phyloP scores from a whole-genome alignment of 1,140 invertebrate genomes.

The Nymphalis io region DNA sequence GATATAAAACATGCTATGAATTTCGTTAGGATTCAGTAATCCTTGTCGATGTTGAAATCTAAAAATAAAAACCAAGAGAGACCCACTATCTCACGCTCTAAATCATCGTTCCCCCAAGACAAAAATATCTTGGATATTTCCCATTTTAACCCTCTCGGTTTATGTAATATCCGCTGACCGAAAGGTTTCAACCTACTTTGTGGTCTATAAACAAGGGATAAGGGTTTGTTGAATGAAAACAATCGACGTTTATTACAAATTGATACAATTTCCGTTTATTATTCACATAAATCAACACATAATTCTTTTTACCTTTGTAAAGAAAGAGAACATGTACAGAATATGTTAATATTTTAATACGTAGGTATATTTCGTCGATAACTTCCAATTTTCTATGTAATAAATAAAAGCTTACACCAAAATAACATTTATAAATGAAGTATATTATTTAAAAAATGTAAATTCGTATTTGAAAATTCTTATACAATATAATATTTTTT shows the following conservation, averaged over 20 bases:
- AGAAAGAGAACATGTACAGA: too few relatives aligned
- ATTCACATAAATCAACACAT: neutral
- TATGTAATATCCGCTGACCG: constrained; percentile 55
- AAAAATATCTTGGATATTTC: constrained; percentile 57
- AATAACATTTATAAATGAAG: too few relatives aligned
- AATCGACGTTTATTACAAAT: neutral
- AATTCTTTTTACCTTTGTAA: neutral
- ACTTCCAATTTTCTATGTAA: too few relatives aligned
- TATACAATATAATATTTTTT: too few relatives aligned
- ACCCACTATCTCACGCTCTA: constrained; percentile 52
- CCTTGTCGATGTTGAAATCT: constrained; percentile 23
- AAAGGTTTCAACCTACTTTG: constrained; percentile 32
- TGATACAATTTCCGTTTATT: neutral
- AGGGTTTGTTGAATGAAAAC: neutral
- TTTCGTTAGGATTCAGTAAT: constrained; percentile 11
- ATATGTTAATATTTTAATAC: too few relatives aligned
- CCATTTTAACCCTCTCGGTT: constrained; percentile 52
- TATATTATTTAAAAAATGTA: too few relatives aligned
- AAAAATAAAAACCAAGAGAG: constrained; percentile 48
- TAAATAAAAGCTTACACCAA: too few relatives aligned
- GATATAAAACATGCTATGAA: neutral
- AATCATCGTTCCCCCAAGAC: constrained; percentile 55
- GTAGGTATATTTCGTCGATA: too few relatives aligned
- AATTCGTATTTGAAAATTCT: too few relatives aligned
- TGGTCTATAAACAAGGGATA: constrained; percentile 12